Percentiles rank a stretch among this genome's conserved stretches.
These are phyloP conservation scores for Smutsia temminckii DNA, from an alignment of 2,797 vertebrate species.

Conservation along the genomic window DNA sequence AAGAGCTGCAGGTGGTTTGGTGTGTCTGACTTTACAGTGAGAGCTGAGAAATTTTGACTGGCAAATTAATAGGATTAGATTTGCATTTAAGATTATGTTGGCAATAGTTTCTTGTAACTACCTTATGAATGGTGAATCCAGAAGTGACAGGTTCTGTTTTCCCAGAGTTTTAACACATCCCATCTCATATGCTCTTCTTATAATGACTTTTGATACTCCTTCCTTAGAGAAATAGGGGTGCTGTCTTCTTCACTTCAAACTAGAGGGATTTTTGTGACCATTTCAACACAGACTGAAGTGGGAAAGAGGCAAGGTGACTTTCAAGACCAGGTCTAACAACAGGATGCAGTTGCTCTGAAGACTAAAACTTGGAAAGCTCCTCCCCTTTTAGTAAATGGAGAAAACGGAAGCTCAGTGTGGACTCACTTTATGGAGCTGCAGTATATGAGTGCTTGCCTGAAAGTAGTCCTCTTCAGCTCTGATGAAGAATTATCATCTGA, in stretches of 20 bases:
- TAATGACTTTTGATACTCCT: not conserved
- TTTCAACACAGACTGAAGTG: not conserved
- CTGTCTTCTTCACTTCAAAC: not conserved
- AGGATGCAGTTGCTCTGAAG: not conserved
- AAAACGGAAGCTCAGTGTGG: not conserved
- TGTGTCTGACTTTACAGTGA: not conserved
- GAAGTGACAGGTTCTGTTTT: not conserved
- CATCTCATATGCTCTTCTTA: not conserved
- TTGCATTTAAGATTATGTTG: not conserved
- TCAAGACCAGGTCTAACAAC: not conserved
- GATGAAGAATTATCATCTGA: not conserved
- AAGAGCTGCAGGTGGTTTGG: not conserved
- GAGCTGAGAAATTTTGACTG: not conserved
- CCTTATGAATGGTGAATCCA: not conserved
- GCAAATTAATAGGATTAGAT: not conserved
- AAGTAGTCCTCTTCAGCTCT: not conserved
- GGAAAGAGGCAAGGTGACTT: not conserved
- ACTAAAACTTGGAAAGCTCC: not conserved
- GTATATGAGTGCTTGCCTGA: not conserved
- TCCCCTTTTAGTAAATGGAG: not conserved
- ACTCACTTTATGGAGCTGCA: accelerated
- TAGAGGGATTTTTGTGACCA: not conserved
- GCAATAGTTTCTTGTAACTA: not conserved
- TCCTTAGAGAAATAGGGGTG: not conserved
- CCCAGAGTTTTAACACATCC: not conserved